Base-by-base conservation (phyloP, 2,797 vertebrate genomes). In the Ispidina picta region DNA sequence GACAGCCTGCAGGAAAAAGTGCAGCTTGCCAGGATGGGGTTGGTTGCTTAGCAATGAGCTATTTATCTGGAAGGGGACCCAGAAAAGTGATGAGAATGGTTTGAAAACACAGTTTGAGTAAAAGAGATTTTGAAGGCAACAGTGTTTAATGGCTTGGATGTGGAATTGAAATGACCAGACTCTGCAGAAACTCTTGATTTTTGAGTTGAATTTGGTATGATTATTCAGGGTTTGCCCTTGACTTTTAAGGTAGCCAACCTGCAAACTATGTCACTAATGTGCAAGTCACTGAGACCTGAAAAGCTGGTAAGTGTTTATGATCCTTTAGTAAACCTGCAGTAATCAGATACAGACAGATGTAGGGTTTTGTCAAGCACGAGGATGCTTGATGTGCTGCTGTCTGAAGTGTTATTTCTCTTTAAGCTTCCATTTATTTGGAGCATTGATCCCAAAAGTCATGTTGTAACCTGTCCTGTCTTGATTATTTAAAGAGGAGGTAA, bases 11-110 rank as follows among this genome's bases (percentile, higher is more conserved):
- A 87, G 84, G 68, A 83, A 48, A 62, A 69, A 59, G 23, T 69
- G 29, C 70, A 89, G 56, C 82, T 70, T 89, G 52, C 79, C 82
- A 77, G 77, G 70, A 81, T 72, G 49, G 76, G 44, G 28, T 63
- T 93, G 72, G 87, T 95, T 95, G 92, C 95, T 85, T 93, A 90
- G 83, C 85, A 90, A 31, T 92, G 85, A 89, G 68, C 56, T 75
- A 20, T 75, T 90, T 87, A 31, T 90, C 79, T 88, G 73, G 70
- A 86, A 35, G 23, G 56, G 44, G 26, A 83, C 69, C 52, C 76
- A 83, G 66, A 58, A 88, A 83, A 91, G 70, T 64, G 51, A 77
- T 88, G 55, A 72, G 56, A n/a, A 41, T 39, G 22, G 25, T 56
- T 86, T 89, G 63, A 73, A 93, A 90, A 79, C 15, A 20, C 29